Evolutionary conservation across 2,797 vertebrate genomes (phyloP), one percentile per base, ranked within the genome.

Genomic region (Pseudochirops corinnae): DNA sequence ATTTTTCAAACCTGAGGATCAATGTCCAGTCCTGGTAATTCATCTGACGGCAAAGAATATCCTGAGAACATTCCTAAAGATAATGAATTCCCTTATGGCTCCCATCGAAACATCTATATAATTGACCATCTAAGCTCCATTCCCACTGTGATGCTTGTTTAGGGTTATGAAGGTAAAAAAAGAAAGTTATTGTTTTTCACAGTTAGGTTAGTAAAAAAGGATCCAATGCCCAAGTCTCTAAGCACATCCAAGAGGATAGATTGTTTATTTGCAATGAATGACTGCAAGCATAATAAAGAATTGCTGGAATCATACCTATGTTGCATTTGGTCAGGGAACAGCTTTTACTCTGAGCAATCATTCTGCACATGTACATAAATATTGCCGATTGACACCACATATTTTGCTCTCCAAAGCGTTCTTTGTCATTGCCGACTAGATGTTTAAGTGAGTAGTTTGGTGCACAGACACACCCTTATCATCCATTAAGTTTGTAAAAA

Each of bases 401-500:
- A 46, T 1, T 46, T 1, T 53, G 50, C 9, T 95, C 58, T 94
- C 82, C 90, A 92, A 58, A 56, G 0, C 39, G 13, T 18, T 74
- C 52, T 26, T 93, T 53, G 28, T 90, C 10, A 60, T n/a, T 95
- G 46, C 50, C 18, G 93, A n/a, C 14, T 62, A 92, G 53, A 58
- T 91, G 91, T 95, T 94, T 91, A 93, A 92, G 14, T 13, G 90
- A 94, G n/a, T 92, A 13, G 3, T 93, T 56, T 91, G 67, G 4
- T 95, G n/a, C 92, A 50, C 29, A 90, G 58, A 97, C 93, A 91
- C 9, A 82, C 11, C 52, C 93, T 50, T 94, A 55, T 39, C 9
- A 93, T 94, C 52, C 33, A 87, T 87, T 93, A 82, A 55, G 93
- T 93, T 95, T 95, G 33, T 93, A 90, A 93, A 39, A 82, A 95